These are phyloP conservation scores for Selenia dentaria DNA, from an alignment of 2,888 invertebrate genomes.

Conservation along the genomic window DNA sequence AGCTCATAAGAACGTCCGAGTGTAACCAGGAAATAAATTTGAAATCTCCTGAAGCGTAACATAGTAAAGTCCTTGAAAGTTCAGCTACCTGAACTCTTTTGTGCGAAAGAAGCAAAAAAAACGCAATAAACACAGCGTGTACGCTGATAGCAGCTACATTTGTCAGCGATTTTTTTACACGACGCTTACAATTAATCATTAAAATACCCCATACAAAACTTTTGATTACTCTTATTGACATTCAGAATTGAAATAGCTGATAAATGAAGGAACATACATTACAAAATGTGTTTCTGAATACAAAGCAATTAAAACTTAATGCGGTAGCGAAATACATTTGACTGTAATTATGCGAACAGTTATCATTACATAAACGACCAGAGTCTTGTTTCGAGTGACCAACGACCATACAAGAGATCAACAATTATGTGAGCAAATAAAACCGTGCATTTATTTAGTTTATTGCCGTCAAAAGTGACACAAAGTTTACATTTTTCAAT, in stretches of 20 bases:
- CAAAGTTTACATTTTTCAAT: conserved; percentile 64
- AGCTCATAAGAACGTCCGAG: conserved; percentile 32
- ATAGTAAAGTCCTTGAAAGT: conserved; percentile 68
- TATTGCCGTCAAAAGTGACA: conserved; percentile 65
- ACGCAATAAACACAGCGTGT: conserved; percentile 51
- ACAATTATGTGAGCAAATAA: conserved; percentile 62
- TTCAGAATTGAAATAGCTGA: conserved; percentile 50
- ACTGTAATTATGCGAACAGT: conserved; percentile 35
- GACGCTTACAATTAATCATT: conserved; percentile 68
- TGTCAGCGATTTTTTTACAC: conserved; percentile 71
- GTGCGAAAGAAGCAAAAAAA: conserved; percentile 60
- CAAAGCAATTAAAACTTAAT: conserved; percentile 35
- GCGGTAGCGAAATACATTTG: conserved; percentile 32
- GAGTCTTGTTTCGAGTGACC: conserved; percentile 35
- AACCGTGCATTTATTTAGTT: conserved; percentile 65
- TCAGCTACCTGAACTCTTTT: conserved; percentile 70
- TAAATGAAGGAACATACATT: conserved; percentile 41
- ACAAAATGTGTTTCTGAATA: conserved; percentile 28
- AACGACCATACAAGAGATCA: conserved; percentile 44
- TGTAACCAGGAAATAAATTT: conserved; percentile 39
- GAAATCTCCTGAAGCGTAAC: conserved; percentile 70
- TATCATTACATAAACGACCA: conserved; percentile 34
- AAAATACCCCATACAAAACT: conserved; percentile 49
- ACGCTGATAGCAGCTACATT: conserved; percentile 65
- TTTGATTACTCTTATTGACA: conserved; percentile 58